Base-by-base conservation (phyloP, 1,140 invertebrate genomes). In the Amphibalanus amphitrite region DNA sequence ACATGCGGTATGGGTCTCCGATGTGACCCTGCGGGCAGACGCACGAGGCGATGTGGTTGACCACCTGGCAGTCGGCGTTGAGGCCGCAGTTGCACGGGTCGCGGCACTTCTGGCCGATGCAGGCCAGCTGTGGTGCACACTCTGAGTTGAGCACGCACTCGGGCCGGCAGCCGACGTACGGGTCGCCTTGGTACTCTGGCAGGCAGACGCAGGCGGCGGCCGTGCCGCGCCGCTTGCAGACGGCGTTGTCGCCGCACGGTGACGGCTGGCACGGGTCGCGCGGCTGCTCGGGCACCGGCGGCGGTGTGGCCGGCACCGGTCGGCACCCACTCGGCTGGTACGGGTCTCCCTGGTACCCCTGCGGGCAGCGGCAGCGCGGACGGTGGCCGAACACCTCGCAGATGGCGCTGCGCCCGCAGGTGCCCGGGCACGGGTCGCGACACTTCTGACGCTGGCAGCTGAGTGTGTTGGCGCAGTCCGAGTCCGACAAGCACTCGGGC, bases 91-190 rank as follows among this genome's bases (percentile, higher is more conserved):
- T n/a, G n/a, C n/a, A n/a, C n/a, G n/a, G n/a, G n/a, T n/a, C n/a
- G n/a, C n/a, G n/a, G n/a, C n/a, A n/a, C n/a, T n/a, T n/a, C n/a
- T n/a, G n/a, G n/a, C n/a, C n/a, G n/a, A 87, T 82, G 75, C 92
- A 93, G 26, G 86, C 86, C 77, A 91, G 90, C 76, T 93, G 90
- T 76, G 89, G 89, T 0, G 91, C 89, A 83, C 93, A 95, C 69
- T 95, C 89, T 26, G 85, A 81, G 77, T 95, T 88, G 3, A 82
- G 80, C 74, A 85, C 87, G 81, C 93, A 95, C 47, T 77, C 76
- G 0, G 75, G 75, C 71, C 74, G 47, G 25, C 47, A 64, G 67
- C 70, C 47, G 23, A 64, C 64, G 69, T 70, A 70, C 69, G 69
- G n/a, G n/a, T n/a, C n/a, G n/a, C n/a, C n/a, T n/a, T n/a, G n/a